Evolutionary conservation across 2,113 vertebrate species (phyloP), one percentile per base, ranked within the genome.

Genomic region (Manacus vitellinus): DNA sequence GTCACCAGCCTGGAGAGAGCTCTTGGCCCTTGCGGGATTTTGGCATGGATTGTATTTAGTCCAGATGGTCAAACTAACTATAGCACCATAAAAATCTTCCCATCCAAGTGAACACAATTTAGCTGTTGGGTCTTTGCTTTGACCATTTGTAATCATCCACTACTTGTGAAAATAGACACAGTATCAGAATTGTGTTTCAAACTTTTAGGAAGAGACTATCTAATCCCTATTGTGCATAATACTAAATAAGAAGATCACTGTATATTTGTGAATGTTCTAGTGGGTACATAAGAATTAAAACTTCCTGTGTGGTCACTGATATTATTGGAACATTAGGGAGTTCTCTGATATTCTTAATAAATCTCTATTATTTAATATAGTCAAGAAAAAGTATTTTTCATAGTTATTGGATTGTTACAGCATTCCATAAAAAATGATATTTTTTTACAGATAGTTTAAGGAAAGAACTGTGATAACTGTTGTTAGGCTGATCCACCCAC

Each of bases 241-340:
- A 73, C 47, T 83, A 65, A 85, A 61, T 74, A 41, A 44, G 18
- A 56, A 79, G 14, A 67, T 49, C 19, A 31, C 49, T 58, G 31
- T 17, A 62, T 62, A 74, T 44, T 71, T 6, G 14, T 27, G 43
- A 44, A 33, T 49, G 4, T 22, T 94, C 8, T 4, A 33, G 27
- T 66, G 16, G 5, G 5, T 52, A 54, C 1, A 1, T 39, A 24
- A 4, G 33, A 18, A 4, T 70, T 88, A 33, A 5, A 15, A 22
- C 21, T n/a, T 78, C 61, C 31, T 56, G 14, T 24, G 47, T 46
- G 15, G 35, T 35, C 63, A 46, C 12, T 1, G 2, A 83, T 67
- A 54, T 24, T 14, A 46, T 2, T n/a, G 20, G 58, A 89, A 73
- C 0, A 1, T 4, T 28, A 13, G 3, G 20, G 17, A 74, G 7